phyloP scores from a whole-genome alignment of 2,797 vertebrate genomes.

The Sarcoramphus papa region DNA sequence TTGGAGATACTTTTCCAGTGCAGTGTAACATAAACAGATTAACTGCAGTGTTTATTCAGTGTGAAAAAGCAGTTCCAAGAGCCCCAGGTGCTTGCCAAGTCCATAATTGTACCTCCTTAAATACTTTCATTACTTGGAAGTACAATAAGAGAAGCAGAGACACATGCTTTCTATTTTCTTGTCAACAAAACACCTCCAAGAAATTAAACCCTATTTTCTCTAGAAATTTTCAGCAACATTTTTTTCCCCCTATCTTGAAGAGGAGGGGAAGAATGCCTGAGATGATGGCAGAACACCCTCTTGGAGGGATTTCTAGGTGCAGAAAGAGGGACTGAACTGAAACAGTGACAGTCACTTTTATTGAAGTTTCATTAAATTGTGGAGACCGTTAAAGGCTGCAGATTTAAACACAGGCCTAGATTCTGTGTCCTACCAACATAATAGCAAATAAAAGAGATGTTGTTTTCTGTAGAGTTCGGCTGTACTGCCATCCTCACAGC shows the following conservation, averaged over 20 bases:
- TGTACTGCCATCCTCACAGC: neutral
- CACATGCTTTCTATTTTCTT: slow-evolving; percentile 79
- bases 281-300: neutral
- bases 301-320: neutral
- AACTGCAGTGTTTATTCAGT: slow-evolving; percentile 79
- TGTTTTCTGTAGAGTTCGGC: neutral
- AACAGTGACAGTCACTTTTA: neutral
- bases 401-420: neutral
- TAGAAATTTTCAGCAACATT: slow-evolving; percentile 58
- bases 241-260: neutral
- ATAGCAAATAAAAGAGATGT: neutral
- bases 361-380: neutral
- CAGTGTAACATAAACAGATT: slow-evolving; percentile 75
- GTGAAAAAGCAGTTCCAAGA: slow-evolving; percentile 79
- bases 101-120: slow-evolving; percentile 82
- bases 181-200: slow-evolving; percentile 80
- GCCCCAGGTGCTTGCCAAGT: slow-evolving; percentile 81
- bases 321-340: neutral
- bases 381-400: neutral
- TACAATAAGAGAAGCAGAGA: slow-evolving; percentile 72
- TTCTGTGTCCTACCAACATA: neutral
- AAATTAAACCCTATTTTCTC: slow-evolving; percentile 77
- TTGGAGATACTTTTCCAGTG: slow-evolving; percentile 72
- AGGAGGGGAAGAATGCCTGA: neutral
- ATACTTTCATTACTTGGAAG: slow-evolving; percentile 80